Percentiles rank a stretch among this genome's conserved stretches.
These are phyloP conservation scores for Macrobrachium nipponense DNA, from an alignment of 1,140 invertebrate genomes.

Conservation along the genomic window DNA sequence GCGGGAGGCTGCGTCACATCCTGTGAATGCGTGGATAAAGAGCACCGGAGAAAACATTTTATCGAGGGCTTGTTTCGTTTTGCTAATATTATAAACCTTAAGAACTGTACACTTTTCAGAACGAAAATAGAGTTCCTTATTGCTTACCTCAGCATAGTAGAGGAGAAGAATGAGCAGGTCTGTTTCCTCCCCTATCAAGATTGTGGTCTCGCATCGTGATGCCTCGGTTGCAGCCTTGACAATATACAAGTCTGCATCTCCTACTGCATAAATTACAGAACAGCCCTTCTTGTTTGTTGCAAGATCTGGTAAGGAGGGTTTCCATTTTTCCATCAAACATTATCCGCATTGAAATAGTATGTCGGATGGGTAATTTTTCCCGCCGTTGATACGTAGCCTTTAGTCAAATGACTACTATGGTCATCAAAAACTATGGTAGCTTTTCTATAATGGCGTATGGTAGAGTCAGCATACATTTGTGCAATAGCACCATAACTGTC, in stretches of 20 bases:
- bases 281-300: too few species aligned
- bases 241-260: constrained; percentile 13
- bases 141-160: too few species aligned
- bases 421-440: constrained; percentile 16
- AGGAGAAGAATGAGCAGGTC: constrained; percentile 17
- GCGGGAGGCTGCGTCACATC: constrained; percentile 13
- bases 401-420: not conserved
- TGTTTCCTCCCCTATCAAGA: constrained; percentile 14
- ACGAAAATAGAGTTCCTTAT: too few species aligned
- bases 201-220: not conserved
- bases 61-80: not conserved
- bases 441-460: not conserved
- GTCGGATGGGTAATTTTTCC: not conserved
- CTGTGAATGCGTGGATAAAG: constrained; percentile 14
- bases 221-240: constrained; percentile 22
- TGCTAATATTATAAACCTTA: too few species aligned
- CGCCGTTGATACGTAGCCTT: too few species aligned
- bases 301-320: not conserved
- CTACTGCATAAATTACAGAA: too few species aligned
- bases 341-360: not conserved
- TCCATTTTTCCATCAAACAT: not conserved
- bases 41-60: constrained; percentile 6
- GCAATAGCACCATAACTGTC: constrained; percentile 10
- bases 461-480: constrained; percentile 8
- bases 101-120: too few species aligned